Conservation (phyloP, 2,888 invertebrate species). For the Amphipyra berbera region DNA sequence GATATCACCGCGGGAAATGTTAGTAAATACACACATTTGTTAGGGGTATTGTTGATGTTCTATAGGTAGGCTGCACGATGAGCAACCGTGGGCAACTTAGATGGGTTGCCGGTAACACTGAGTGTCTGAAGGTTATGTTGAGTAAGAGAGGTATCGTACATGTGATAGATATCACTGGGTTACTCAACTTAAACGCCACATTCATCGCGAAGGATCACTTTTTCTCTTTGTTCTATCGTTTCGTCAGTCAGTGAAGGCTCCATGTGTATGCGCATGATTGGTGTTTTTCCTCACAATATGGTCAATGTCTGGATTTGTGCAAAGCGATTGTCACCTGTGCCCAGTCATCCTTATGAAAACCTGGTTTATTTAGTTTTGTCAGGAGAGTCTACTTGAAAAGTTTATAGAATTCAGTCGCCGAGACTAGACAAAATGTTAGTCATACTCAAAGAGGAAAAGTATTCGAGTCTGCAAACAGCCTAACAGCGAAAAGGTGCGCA, state of each 20-base stretch:
- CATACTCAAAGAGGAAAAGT: constrained; percentile 13
- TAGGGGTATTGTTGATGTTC: constrained; percentile 51
- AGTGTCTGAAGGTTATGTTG: background rate
- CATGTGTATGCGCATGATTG: background rate
- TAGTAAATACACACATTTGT: constrained; percentile 63
- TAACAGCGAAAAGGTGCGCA: constrained; percentile 72
- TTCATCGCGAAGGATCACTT: no score
- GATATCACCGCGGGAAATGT: constrained; percentile 66
- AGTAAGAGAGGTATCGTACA: background rate
- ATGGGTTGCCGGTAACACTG: background rate
- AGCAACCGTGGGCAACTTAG: constrained; percentile 4
- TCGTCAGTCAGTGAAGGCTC: background rate
- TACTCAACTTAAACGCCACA: no score
- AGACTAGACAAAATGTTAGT: constrained; percentile 6
- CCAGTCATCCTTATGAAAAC: background rate
- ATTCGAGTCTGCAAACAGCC: constrained; percentile 59
- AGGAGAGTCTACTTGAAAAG: background rate
- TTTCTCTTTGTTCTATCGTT: background rate
- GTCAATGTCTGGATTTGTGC: background rate
- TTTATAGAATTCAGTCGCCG: background rate
- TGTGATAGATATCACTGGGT: no score
- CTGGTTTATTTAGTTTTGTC: background rate
- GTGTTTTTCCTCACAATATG: background rate
- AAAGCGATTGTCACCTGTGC: background rate
- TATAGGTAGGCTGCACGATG: constrained; percentile 24